phyloP scores from a whole-genome alignment of 2,113 vertebrate species.

The Otis tarda region DNA sequence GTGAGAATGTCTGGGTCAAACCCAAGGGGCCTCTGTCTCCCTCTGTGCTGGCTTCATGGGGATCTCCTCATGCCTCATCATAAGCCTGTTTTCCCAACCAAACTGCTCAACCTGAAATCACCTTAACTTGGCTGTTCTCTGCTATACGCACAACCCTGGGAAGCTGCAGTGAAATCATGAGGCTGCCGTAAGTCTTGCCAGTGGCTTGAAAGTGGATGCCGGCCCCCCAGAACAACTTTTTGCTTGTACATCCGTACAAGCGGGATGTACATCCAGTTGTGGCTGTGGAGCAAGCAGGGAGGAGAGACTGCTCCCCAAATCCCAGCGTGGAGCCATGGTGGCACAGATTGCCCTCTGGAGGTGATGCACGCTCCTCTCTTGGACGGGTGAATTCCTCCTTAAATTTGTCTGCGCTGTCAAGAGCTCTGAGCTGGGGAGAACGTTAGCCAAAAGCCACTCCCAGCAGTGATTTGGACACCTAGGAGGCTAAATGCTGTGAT shows the following conservation, averaged over 20 bases:
- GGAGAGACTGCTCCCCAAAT: neutral
- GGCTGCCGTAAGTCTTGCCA: neutral
- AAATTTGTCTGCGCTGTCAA: neutral
- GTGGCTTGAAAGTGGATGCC: neutral
- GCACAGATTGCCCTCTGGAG: neutral
- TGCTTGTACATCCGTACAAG: no score
- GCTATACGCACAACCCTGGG: fast-evolving
- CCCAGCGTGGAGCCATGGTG: neutral
- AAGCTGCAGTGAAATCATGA: neutral
- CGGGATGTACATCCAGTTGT: neutral
- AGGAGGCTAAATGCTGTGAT: neutral
- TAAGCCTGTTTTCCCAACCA: neutral
- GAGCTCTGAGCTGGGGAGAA: neutral
- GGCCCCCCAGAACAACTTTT: neutral
- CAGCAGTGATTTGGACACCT: neutral
- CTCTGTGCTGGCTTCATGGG: neutral
- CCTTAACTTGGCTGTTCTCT: neutral
- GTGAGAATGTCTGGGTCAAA: neutral
- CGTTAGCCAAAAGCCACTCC: neutral
- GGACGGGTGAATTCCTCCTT: neutral
- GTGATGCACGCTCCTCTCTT: neutral
- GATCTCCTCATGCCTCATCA: neutral
- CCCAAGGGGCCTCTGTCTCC: neutral
- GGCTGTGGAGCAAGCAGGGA: neutral
- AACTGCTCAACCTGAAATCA: neutral